Evolutionary conservation across 2,113 vertebrate species (phyloP), one percentile per base, ranked within the genome.

Genomic region (Cariama cristata): DNA sequence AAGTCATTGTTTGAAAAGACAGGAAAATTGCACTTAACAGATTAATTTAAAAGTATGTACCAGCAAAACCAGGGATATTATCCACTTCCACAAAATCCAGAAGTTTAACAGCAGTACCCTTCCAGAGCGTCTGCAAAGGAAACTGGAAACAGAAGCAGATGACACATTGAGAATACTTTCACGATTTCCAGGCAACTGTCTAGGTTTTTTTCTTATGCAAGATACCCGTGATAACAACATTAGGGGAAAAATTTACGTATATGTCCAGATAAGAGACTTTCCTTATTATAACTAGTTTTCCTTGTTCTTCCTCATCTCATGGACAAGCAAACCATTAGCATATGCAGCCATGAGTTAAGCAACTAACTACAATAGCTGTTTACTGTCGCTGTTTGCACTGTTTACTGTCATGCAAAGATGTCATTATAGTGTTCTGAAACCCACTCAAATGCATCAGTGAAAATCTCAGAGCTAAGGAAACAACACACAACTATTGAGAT

Each of bases 101-200:
- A 35, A 99, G 99, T 95, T 99, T 99, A 84, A 99, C 55, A 17
- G 98, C 82, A 50, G 74, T 97, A 32, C 96, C 98, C 98, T 98
- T 99, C 99, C 99, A 99, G 12, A 98, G 93, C 0, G 99, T 99
- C 98, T 99, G 99, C 85, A 99, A 76, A 30, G 98, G 98, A 66
- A 99, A 98, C 99, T 99, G 96, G 35, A 97, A 98, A 95, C 35
- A 95, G 53, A 90, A 79, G 85, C 28, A 83, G 35, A 49, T 72
- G 30, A 91, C 56, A 92, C 4, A 75, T 0, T 60, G 11, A 94
- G 30, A 94, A 40, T 9, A 50, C 44, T 73, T 73, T 66, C 85
- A 76, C 3, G 0, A 35, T 19, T 79, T 81, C 56, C 72, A 74
- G 12, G 44, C 27, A 73, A 28, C 3, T 35, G 4, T 6, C 22